These are phyloP conservation scores for Orestias chungarensis DNA, from an alignment of 2,797 vertebrate genomes.

Conservation along the genomic window DNA sequence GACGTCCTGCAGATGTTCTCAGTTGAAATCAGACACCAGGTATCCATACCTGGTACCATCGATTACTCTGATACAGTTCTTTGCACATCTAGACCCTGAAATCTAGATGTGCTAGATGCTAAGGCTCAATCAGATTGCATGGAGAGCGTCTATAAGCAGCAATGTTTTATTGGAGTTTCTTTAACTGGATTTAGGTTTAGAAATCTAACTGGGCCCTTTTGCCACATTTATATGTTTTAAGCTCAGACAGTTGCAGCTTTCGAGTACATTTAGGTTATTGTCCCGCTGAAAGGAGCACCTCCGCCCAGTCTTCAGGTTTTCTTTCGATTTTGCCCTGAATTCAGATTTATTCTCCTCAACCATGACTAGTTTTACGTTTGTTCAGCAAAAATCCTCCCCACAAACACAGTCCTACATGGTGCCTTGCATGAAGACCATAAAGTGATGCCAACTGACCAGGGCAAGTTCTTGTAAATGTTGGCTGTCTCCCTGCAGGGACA, in stretches of 20 bases:
- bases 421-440: not conserved
- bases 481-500: too few species aligned
- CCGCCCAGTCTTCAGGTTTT: not conserved
- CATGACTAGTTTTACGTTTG: not conserved
- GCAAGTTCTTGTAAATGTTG: too few species aligned
- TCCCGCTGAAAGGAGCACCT: not conserved
- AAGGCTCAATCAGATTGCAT: not conserved
- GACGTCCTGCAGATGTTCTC: slow-evolving; percentile 37
- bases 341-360: not conserved
- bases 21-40: slow-evolving; percentile 9
- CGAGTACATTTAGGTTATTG: not conserved
- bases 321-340: not conserved
- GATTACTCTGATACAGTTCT: not conserved
- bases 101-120: not conserved
- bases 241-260: not conserved
- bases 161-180: not conserved
- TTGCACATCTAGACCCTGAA: not conserved
- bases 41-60: slow-evolving; percentile 19
- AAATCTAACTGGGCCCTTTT: not conserved
- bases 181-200: not conserved
- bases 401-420: too few species aligned
- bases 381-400: not conserved
- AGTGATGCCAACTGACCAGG: not conserved
- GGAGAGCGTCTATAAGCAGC: not conserved
- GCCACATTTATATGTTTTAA: not conserved